These are phyloP conservation scores for Euphonia xanthogaster DNA, from an alignment of 2,797 vertebrate species.

Conservation along the genomic window DNA sequence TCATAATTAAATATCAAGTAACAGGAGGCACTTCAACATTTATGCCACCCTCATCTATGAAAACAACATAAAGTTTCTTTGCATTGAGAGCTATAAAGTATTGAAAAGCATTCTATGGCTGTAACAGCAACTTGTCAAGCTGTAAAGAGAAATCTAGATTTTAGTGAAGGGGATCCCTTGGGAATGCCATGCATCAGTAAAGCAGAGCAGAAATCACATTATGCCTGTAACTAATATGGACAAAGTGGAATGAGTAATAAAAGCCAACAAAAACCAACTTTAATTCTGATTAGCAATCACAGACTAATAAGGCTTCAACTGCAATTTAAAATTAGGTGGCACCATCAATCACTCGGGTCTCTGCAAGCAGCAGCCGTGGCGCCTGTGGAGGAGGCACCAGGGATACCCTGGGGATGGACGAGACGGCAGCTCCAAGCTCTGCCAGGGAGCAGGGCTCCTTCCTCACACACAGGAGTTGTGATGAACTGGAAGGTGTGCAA, in stretches of 20 bases:
- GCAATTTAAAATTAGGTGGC: neutral
- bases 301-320: conserved; percentile 13
- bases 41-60: conserved; percentile 17
- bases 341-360: neutral
- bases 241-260: conserved; percentile 31
- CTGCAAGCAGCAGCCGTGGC: fast-evolving
- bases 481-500: neutral
- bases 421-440: neutral
- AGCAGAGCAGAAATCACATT: conserved; percentile 15
- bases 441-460: neutral
- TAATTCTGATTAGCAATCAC: neutral
- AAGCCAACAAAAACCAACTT: conserved; percentile 8
- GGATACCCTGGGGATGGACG: neutral
- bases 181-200: neutral
- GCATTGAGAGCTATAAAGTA: neutral
- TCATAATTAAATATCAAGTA: conserved; percentile 51
- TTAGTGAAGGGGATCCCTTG: neutral
- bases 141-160: neutral
- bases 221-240: conserved; percentile 11
- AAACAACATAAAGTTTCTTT: conserved; percentile 4
- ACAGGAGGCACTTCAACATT: conserved; percentile 12
- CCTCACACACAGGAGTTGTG: fast-evolving
- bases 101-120: neutral
- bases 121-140: neutral
- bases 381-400: neutral